A percentile compares a stretch with the other conserved stretches of the same genome.
Conservation (phyloP, 2,113 vertebrate genomes). For the Zosterops japonicus region DNA sequence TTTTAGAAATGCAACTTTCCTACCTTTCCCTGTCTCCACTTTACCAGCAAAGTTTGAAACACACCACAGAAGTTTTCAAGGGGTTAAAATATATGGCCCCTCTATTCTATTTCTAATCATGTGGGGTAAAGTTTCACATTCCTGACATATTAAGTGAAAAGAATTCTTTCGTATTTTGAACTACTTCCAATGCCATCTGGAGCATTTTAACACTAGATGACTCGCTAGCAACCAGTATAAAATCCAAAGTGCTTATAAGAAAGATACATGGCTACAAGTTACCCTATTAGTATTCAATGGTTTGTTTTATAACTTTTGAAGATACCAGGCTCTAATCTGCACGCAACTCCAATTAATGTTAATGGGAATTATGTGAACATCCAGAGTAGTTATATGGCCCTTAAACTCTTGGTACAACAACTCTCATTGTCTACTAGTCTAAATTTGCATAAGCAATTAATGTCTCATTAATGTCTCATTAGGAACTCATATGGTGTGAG, state of each 20-base stretch:
- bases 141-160: not conserved
- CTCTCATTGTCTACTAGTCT: conserved; percentile 50
- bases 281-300: conserved; percentile 13
- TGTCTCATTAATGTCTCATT: conserved; percentile 70
- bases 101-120: not conserved
- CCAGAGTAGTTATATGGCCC: conserved; percentile 34
- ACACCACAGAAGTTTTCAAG: not conserved
- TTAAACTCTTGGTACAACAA: conserved; percentile 58
- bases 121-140: not conserved
- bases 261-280: not conserved
- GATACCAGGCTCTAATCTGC: not conserved
- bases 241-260: not conserved
- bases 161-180: conserved; percentile 15
- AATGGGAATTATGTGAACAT: conserved; percentile 49
- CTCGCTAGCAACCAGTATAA: not conserved
- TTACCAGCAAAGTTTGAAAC: not conserved
- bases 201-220: conserved; percentile 22
- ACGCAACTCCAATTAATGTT: conserved; percentile 51
- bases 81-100: not conserved
- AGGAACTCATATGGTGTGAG: conserved; percentile 38
- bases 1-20: not conserved
- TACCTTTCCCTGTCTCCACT: not conserved
- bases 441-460: conserved; percentile 73
- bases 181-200: conserved; percentile 10
- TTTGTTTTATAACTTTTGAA: conserved; percentile 43